These are phyloP conservation scores for Rhizoglyphus robini DNA, from an alignment of 1,140 invertebrate species.

Conservation along the genomic window DNA sequence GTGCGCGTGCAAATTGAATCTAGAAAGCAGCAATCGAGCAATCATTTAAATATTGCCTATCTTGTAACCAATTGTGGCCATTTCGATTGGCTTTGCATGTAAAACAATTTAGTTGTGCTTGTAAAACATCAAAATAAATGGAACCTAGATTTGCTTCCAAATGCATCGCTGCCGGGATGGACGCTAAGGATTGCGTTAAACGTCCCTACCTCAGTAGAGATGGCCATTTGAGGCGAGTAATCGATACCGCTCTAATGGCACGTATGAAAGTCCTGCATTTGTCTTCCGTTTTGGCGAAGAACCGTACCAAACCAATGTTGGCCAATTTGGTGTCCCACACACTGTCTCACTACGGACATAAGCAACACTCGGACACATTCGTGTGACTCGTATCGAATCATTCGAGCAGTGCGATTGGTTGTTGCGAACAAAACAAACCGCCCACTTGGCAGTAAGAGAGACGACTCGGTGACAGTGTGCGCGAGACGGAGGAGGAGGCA, in stretches of 20 bases:
- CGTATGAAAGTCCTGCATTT: not conserved
- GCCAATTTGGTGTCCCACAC: not conserved
- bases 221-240: not conserved
- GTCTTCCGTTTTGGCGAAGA: not conserved
- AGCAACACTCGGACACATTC: not conserved
- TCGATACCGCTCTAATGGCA: not conserved
- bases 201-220: not conserved
- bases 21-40: not conserved
- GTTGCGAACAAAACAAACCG: not conserved
- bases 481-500: not conserved
- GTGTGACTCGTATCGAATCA: not conserved
- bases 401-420: not conserved
- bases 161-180: not conserved
- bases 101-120: slow-evolving; percentile 1
- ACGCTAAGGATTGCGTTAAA: not conserved
- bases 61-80: not conserved
- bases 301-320: not conserved
- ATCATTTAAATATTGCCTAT: not conserved
- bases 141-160: not conserved
- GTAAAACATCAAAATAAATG: slow-evolving; percentile 14
- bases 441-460: not conserved
- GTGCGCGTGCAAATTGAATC: not conserved
- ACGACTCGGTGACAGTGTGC: not conserved
- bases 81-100: slow-evolving; percentile 11
- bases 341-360: not conserved